Percentiles rank a stretch among this genome's conserved stretches.
phyloP scores from a whole-genome alignment of 1,140 invertebrate species.

The Mactra quadrangularis region DNA sequence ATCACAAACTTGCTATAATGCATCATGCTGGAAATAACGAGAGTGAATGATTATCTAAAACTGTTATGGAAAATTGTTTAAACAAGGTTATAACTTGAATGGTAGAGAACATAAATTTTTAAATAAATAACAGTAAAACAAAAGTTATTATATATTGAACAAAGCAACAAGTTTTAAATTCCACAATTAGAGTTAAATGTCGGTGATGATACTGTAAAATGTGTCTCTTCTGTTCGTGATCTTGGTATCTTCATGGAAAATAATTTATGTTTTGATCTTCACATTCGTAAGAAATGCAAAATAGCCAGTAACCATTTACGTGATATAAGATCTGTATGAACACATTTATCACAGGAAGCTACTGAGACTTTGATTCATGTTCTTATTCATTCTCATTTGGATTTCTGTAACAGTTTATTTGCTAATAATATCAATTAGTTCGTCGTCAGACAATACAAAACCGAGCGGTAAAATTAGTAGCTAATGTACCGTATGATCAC shows the following conservation, averaged over 20 bases:
- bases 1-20: too few species aligned
- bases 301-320: background rate
- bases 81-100: too few species aligned
- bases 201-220: background rate
- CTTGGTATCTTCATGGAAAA: constrained; percentile 1
- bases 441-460: constrained; percentile 13
- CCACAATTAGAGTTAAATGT: background rate
- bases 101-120: background rate
- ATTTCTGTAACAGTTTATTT: constrained; percentile 19
- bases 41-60: too few species aligned
- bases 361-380: background rate
- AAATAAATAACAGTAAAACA: too few species aligned
- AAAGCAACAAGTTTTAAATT: background rate
- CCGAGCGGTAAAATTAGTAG: too few species aligned
- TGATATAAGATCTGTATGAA: background rate
- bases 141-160: constrained; percentile 13
- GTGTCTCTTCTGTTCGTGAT: constrained; percentile 1
- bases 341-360: background rate
- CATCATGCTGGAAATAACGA: too few species aligned
- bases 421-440: background rate
- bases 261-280: background rate
- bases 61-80: too few species aligned
- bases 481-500: too few species aligned
- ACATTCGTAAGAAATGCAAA: background rate
- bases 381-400: constrained; percentile 15